Conservation (phyloP, 2,888 invertebrate genomes). For the Leucophenga montana region DNA sequence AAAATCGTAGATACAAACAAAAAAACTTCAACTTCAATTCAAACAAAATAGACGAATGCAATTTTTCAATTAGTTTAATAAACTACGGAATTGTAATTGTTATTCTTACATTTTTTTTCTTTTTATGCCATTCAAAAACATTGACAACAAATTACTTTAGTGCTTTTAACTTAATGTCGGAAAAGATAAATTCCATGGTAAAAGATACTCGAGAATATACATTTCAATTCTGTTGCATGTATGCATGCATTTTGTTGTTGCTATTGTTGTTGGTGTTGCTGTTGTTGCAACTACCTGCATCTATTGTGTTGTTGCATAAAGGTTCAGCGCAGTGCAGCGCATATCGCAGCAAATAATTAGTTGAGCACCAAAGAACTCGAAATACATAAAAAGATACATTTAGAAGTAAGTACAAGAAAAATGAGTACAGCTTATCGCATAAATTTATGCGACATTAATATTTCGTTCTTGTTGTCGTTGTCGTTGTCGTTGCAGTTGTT, state of each 20-base stretch:
- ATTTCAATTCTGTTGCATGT: too few relatives aligned
- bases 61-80: conserved; percentile 27
- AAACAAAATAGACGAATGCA: not conserved
- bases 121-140: too few relatives aligned
- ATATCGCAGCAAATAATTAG: not conserved
- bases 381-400: conserved; percentile 1
- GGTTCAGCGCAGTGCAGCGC: not conserved
- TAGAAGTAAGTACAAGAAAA: conserved; percentile 36
- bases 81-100: not conserved
- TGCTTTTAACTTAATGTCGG: too few relatives aligned
- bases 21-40: not conserved
- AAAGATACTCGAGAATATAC: too few relatives aligned
- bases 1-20: conserved; percentile 42
- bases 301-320: not conserved
- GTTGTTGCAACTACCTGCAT: not conserved
- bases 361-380: not conserved
- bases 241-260: not conserved
- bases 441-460: conserved; percentile 59
- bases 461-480: conserved; percentile 12
- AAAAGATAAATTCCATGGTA: too few relatives aligned
- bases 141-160: too few relatives aligned
- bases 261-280: too few relatives aligned
- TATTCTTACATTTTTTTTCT: not conserved
- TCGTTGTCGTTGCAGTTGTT: conserved; percentile 39
- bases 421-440: conserved; percentile 55